Conservation (phyloP, 2,888 invertebrate species). For the Omphaloscelis lunosa region DNA sequence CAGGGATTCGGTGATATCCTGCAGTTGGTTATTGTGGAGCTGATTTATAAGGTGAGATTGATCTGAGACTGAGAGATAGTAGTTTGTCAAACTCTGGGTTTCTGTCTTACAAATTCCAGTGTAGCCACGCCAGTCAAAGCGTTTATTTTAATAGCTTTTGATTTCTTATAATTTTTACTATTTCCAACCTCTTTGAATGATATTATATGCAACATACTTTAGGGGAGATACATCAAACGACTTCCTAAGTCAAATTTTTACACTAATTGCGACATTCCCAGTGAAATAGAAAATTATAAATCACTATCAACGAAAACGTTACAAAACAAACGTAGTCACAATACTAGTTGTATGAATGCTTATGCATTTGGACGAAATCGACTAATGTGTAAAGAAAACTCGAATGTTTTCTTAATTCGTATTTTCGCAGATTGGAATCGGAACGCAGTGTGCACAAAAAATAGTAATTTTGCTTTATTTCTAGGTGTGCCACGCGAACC, state of each 20-base stretch:
- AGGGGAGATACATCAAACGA: not conserved
- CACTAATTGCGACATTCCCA: not conserved
- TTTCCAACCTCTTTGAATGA: not conserved
- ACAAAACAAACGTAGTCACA: not conserved
- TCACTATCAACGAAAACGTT: not conserved
- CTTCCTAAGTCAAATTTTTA: no score
- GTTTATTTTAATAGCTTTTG: not conserved
- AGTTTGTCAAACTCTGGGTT: not conserved
- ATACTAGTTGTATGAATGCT: not conserved
- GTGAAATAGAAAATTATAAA: not conserved
- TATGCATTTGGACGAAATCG: not conserved
- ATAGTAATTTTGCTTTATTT: not conserved
- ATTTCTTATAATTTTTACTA: not conserved
- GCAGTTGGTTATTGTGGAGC: conserved; percentile 99
- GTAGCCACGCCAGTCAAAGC: not conserved
- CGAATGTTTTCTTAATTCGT: not conserved
- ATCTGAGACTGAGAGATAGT: not conserved
- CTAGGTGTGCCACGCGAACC: conserved; percentile 98
- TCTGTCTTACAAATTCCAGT: not conserved
- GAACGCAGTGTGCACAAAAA: not conserved
- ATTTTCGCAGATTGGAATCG: not conserved
- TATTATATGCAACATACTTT: not conserved
- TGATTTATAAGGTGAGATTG: conserved; percentile 98
- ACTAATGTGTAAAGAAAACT: not conserved
- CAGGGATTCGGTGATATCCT: conserved; percentile 98